Conservation (phyloP, 2,888 invertebrate genomes). For the Abrostola tripartita region DNA sequence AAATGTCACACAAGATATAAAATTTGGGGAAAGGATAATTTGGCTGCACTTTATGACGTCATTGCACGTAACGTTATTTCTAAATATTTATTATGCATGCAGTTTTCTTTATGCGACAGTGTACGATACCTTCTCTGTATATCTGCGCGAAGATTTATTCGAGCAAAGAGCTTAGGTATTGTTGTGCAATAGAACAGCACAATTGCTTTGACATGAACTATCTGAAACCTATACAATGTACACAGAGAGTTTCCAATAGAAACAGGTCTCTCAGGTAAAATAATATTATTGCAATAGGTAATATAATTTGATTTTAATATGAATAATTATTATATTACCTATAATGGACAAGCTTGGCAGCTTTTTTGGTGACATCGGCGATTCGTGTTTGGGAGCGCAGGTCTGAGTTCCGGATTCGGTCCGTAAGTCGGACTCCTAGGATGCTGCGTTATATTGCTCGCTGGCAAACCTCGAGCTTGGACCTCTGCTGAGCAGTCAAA, state of each 20-base stretch:
- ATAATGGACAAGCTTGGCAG: too few relatives aligned
- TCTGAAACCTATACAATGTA: not conserved
- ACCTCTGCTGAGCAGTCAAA: too few relatives aligned
- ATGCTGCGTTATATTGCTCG: too few relatives aligned
- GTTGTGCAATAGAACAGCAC: not conserved
- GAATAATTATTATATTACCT: too few relatives aligned
- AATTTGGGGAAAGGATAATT: too few relatives aligned
- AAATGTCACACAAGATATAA: too few relatives aligned
- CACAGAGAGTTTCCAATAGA: not conserved
- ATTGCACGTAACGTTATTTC: not conserved
- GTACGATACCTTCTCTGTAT: not conserved
- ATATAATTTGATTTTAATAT: not conserved
- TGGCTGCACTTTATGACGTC: conserved; percentile 3
- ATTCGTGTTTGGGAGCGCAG: too few relatives aligned
- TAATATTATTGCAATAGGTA: not conserved
- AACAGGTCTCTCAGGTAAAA: not conserved
- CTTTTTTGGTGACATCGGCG: too few relatives aligned
- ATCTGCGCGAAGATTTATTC: not conserved
- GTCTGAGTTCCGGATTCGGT: too few relatives aligned
- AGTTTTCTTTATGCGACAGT: not conserved
- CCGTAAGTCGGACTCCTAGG: too few relatives aligned
- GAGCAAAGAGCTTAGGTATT: conserved; percentile 1
- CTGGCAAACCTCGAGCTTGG: too few relatives aligned
- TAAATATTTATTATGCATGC: too few relatives aligned
- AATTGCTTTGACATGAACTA: conserved; percentile 3